These are phyloP conservation scores for Peromyscus maniculatus DNA, from an alignment of 2,113 vertebrate genomes.

Conservation along the genomic window DNA sequence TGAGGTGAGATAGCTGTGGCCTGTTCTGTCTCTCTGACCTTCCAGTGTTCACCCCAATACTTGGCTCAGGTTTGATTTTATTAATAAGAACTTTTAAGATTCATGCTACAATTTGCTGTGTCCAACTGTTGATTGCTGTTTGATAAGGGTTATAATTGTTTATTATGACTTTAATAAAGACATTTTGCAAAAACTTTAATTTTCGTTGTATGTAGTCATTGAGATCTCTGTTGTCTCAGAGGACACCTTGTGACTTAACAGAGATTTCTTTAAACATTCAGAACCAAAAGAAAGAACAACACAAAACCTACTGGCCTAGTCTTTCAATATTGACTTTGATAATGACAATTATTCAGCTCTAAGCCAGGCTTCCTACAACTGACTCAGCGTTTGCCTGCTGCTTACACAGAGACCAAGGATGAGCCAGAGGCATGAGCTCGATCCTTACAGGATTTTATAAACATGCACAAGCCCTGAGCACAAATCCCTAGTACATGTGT, in stretches of 20 bases:
- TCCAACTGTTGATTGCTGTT: background rate
- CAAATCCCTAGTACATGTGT: background rate
- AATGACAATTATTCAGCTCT: background rate
- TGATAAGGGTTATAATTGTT: background rate
- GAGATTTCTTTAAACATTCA: conserved; percentile 17
- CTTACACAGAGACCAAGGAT: background rate
- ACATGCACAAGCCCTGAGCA: background rate
- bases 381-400: background rate
- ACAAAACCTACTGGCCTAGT: background rate
- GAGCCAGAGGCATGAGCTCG: background rate
- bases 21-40: too few species aligned
- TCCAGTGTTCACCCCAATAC: too few species aligned
- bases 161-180: background rate
- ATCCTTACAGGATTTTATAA: background rate
- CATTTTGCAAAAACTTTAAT: background rate
- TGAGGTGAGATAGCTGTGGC: too few species aligned
- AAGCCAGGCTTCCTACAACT: background rate
- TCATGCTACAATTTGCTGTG: background rate
- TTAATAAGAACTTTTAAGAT: too few species aligned
- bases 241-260: background rate
- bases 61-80: too few species aligned
- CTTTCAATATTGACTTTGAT: background rate
- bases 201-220: background rate
- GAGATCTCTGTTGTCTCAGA: background rate
- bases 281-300: background rate